Evolutionary conservation across 2,888 invertebrate genomes (phyloP).

Genomic region (Rhorus exstirpatorius): DNA sequence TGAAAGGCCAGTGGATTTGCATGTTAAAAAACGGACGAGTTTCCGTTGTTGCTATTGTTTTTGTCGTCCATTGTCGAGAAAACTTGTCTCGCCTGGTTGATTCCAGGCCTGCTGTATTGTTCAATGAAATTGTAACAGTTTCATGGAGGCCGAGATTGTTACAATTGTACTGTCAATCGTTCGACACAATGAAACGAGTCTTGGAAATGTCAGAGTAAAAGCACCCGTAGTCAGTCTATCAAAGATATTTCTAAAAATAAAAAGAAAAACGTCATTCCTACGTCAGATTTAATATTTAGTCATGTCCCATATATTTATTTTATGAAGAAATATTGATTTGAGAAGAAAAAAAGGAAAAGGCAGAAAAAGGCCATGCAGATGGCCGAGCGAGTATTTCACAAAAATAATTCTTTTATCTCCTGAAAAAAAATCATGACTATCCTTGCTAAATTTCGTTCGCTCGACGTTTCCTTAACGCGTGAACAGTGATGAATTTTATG

Average conservation of each 20-base stretch:
- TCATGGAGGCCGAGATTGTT: conserved; percentile 11
- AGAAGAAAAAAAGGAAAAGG: not conserved
- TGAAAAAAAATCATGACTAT: too few species aligned
- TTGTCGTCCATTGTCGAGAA: conserved; percentile 17
- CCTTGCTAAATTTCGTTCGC: too few species aligned
- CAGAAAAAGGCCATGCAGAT: too few species aligned
- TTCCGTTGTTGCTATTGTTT: conserved; percentile 20
- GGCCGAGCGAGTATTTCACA: too few species aligned
- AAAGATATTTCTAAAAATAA: not conserved
- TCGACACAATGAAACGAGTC: conserved; percentile 54
- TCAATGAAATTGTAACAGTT: conserved; percentile 49
- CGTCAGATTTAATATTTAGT: not conserved
- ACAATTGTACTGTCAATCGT: conserved; percentile 41
- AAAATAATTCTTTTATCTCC: too few species aligned
- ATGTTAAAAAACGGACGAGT: conserved; percentile 38
- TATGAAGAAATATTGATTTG: not conserved
- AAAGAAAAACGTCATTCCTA: conserved; percentile 7
- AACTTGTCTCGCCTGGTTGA: conserved; percentile 48
- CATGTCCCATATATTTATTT: too few species aligned
- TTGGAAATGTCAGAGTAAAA: conserved; percentile 36
- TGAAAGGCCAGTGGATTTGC: conserved; percentile 44
- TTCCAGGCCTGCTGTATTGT: conserved; percentile 30
- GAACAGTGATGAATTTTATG: too few species aligned
- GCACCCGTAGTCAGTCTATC: conserved; percentile 1
- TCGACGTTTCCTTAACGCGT: too few species aligned